Evolutionary conservation across 37 sponge, comb jelly and placozoan genomes (phyloP), one percentile per base, ranked within the genome.

Genomic region (Diacarnus erythraeanus): DNA sequence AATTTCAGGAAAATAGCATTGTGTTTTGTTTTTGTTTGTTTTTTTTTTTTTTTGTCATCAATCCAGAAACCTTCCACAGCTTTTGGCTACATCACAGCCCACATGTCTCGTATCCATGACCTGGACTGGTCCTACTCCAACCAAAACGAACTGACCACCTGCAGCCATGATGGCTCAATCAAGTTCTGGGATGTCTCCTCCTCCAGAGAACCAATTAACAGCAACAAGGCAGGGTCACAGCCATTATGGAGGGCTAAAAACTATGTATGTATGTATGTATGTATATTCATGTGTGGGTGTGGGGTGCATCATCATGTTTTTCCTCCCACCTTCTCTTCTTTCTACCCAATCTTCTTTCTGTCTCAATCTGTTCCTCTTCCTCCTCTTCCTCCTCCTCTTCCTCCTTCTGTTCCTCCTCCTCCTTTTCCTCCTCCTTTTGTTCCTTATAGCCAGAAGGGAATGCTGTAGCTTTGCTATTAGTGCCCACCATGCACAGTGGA

Each of bases 161-260:
- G 89, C 43, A 89, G 94, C 78, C 96, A 95, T 34, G 96, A 95
- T 57, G 73, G 82, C 57, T 81, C 85, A 38, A 84, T 95, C 75
- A 92, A 95, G 83, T 90, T 85, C 79, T 85, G 86, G 91, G 82
- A 86, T 57, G 69, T 58, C 37, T 36, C 69, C 36, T 69, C 76
- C 30, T 70, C 85, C 22, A 42, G 81, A 29, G 85, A 84, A 30
- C 90, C 90, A 8, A 31, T 74, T 42, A 70, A 38, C 33, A 38
- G 38, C 69, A 84, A 84, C 57, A 89, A 89, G 73, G 76, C 81
- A 25, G 80, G 85, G 2, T 47, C 85, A 1, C 81, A 75, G n/a
- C 90, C 90, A 41, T 38, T 89, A 6, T 89, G 90, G 90, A 80
- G 85, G 42, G 90, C 90, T 56, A 76, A 61, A 41, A 89, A 84